Conservation (phyloP, 1,140 invertebrate species). For the Bombus waltoni region DNA sequence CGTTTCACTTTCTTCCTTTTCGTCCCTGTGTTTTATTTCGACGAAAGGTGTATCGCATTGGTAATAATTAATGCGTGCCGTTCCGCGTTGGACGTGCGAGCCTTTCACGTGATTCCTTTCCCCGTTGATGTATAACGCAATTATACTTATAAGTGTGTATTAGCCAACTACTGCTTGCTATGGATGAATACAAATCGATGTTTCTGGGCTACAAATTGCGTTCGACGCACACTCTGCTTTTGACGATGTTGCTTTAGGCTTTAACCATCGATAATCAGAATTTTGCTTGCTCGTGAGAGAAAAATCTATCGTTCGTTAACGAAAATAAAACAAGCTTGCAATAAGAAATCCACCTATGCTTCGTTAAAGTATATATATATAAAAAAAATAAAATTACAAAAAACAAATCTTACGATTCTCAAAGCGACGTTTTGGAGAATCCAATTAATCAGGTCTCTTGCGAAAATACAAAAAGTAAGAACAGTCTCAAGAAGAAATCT, state of each 20-base stretch:
- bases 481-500: too few relatives aligned
- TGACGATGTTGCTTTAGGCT: not conserved
- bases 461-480: too few relatives aligned
- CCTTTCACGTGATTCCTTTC: conserved; percentile 1
- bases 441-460: too few relatives aligned
- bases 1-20: not conserved
- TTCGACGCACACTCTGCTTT: not conserved
- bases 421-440: too few relatives aligned
- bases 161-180: conserved; percentile 17
- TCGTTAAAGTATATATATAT: too few relatives aligned
- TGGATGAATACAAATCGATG: conserved; percentile 24
- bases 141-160: conserved; percentile 33
- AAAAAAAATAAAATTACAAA: not conserved
- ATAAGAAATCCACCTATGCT: not conserved
- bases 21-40: not conserved
- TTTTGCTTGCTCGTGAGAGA: not conserved
- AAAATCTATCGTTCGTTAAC: not conserved
- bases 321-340: not conserved
- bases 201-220: not conserved
- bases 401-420: too few relatives aligned
- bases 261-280: not conserved
- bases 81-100: not conserved
- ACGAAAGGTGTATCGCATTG: not conserved
- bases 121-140: conserved; percentile 35
- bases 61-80: conserved; percentile 31